phyloP scores from a whole-genome alignment of 2,797 vertebrate species.

The Malurus splendens region DNA sequence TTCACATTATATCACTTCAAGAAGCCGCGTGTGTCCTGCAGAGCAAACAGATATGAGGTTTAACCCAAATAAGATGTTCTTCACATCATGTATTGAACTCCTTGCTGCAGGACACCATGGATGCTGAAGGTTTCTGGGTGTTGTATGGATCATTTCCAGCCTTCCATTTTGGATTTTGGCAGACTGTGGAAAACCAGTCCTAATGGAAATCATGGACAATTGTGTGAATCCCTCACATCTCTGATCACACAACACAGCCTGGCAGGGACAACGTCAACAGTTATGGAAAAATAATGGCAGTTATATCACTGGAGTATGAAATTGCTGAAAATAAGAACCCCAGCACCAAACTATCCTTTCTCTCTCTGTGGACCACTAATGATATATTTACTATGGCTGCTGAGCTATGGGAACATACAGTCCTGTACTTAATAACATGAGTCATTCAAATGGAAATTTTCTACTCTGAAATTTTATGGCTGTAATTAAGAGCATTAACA shows the following conservation, averaged over 20 bases:
- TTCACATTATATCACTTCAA: neutral
- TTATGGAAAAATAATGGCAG: neutral
- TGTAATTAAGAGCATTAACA: slow-evolving; percentile 14
- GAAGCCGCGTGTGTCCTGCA: neutral
- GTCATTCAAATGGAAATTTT: slow-evolving; percentile 20
- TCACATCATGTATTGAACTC: neutral
- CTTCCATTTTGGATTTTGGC: neutral
- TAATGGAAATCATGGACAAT: neutral
- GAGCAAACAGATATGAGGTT: neutral
- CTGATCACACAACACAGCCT: neutral
- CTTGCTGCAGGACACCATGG: neutral
- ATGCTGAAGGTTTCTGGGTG: neutral
- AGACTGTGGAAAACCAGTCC: neutral
- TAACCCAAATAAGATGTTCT: neutral
- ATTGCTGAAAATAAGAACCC: neutral
- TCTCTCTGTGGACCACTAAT: neutral
- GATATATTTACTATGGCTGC: slow-evolving; percentile 14
- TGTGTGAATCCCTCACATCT: neutral
- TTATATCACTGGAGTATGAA: neutral
- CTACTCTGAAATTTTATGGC: neutral
- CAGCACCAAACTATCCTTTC: neutral
- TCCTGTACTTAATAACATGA: neutral
- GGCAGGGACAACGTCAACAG: neutral
- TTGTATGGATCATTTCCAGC: neutral
- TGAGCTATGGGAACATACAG: slow-evolving; percentile 1